Evolutionary conservation across 1,140 invertebrate species (phyloP).

Genomic region (Acyrthosiphon pisum): DNA sequence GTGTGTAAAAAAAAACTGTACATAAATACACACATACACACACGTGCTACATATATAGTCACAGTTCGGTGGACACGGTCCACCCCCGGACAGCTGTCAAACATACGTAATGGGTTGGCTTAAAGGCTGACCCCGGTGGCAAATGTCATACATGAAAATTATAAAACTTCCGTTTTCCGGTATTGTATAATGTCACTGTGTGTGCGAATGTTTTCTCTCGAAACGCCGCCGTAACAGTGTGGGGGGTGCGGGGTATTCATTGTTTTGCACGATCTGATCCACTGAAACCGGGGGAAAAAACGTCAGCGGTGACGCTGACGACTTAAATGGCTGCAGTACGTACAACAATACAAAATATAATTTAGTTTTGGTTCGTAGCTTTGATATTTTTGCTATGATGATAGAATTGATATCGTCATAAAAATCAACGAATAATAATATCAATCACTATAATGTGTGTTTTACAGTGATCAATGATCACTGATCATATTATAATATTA

Average conservation of each 20-base stretch:
- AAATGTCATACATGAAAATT: constrained; percentile 50
- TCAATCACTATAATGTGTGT: too few relatives aligned
- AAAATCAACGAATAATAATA: too few relatives aligned
- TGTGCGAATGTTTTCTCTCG: neutral
- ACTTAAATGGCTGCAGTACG: neutral
- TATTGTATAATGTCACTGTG: neutral
- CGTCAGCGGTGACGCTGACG: neutral
- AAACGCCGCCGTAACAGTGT: neutral
- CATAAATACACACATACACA: neutral
- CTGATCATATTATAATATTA: too few relatives aligned
- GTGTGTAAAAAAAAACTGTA: neutral
- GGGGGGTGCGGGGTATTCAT: neutral
- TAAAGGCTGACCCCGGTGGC: constrained; percentile 15
- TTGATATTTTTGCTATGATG: neutral
- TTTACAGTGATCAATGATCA: too few relatives aligned
- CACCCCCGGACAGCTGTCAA: constrained; percentile 40
- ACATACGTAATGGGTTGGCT: constrained; percentile 12
- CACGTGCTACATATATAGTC: neutral
- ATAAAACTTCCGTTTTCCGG: constrained; percentile 20
- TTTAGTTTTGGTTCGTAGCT: neutral
- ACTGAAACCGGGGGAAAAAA: neutral
- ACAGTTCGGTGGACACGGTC: constrained; percentile 16
- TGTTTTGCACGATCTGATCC: constrained; percentile 2
- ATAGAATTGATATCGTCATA: too few relatives aligned
- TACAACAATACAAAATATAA: neutral